phyloP scores from a whole-genome alignment of 2,888 invertebrate genomes.

The Spodoptera picta region DNA sequence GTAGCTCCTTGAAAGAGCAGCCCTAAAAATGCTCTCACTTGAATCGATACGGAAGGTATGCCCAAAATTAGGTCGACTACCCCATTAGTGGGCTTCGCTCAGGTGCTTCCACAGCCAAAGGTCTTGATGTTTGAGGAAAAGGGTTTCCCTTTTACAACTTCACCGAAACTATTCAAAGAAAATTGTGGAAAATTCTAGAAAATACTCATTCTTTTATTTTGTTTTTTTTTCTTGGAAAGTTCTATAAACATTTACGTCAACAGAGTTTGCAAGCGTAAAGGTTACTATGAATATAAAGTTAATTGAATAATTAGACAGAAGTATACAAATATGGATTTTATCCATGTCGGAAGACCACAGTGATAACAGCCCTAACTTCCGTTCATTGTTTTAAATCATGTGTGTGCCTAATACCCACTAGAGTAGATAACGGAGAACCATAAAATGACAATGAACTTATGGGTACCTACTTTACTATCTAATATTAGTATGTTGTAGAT shows the following conservation, averaged over 20 bases:
- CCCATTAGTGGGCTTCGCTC: conserved; percentile 36
- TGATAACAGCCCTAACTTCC: too few relatives aligned
- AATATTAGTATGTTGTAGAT: too few relatives aligned
- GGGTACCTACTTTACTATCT: too few relatives aligned
- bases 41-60: conserved; percentile 22
- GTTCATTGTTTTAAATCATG: too few relatives aligned
- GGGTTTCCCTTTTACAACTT: conserved; percentile 23
- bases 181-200: not conserved
- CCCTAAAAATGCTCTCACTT: conserved; percentile 28
- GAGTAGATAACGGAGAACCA: too few relatives aligned
- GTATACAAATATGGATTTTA: too few relatives aligned
- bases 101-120: conserved; percentile 15
- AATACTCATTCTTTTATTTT: not conserved
- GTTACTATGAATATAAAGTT: too few relatives aligned
- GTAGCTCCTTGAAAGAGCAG: conserved; percentile 5
- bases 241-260: not conserved
- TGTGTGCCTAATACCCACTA: too few relatives aligned
- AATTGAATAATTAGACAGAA: too few relatives aligned
- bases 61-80: conserved; percentile 37
- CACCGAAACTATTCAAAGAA: not conserved
- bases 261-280: too few relatives aligned
- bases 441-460: too few relatives aligned
- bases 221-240: not conserved
- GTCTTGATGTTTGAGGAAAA: conserved; percentile 28
- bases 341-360: too few relatives aligned